phyloP scores from a whole-genome alignment of 2,113 vertebrate genomes.

The Chaetura pelagica region DNA sequence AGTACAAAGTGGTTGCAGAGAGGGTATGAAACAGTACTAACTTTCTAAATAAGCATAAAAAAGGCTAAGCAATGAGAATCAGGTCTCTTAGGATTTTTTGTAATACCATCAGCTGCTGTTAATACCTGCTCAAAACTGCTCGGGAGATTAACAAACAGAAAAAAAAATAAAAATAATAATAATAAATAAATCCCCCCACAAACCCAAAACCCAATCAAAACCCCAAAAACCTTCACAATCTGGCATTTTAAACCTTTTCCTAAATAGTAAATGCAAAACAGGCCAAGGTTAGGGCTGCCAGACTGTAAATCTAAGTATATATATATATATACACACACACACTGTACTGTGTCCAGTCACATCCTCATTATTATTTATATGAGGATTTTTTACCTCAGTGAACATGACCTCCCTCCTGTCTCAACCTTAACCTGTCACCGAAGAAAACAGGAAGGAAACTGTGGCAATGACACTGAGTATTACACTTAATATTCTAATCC shows the following conservation, averaged over 20 bases:
- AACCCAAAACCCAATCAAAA: background rate
- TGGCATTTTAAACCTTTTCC: background rate
- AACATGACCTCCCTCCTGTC: background rate
- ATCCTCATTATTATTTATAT: background rate
- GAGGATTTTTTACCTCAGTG: background rate
- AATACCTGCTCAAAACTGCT: conserved; percentile 28
- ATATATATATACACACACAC: too few relatives aligned
- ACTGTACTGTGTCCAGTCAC: background rate
- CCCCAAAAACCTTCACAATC: background rate
- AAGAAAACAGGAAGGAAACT: background rate
- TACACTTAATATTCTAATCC: background rate
- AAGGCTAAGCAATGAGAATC: conserved; percentile 12
- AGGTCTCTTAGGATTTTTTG: background rate
- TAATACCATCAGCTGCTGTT: conserved; percentile 39
- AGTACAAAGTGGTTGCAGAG: background rate
- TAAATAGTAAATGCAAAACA: background rate
- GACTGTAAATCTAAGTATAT: background rate
- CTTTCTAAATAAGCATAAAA: conserved; percentile 16
- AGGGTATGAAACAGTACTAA: background rate
- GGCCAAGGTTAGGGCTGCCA: background rate
- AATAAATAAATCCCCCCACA: background rate
- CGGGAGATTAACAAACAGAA: background rate
- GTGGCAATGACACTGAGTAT: background rate
- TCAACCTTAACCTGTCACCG: background rate
- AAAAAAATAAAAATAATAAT: too few relatives aligned